Conservation (phyloP, 2,888 invertebrate genomes). For the Cephalotes varians region DNA sequence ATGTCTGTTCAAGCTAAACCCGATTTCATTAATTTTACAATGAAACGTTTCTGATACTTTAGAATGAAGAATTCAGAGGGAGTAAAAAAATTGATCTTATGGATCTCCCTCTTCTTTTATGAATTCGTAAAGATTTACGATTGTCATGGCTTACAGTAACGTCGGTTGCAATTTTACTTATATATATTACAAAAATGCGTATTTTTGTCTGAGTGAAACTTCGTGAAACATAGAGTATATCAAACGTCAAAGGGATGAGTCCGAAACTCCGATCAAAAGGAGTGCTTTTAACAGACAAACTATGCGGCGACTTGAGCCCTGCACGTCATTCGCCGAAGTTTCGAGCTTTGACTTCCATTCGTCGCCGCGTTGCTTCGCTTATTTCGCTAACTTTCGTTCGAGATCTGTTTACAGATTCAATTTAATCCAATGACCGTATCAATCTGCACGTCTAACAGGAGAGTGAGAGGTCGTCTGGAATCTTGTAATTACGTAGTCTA, state of each 20-base stretch:
- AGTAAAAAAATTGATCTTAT: too few species aligned
- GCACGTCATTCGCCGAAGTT: slow-evolving; percentile 65
- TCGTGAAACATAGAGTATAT: background rate
- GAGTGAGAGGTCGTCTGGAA: background rate
- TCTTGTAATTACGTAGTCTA: slow-evolving; percentile 19
- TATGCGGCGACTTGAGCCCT: slow-evolving; percentile 73
- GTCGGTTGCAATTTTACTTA: background rate
- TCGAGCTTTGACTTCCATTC: slow-evolving; percentile 60
- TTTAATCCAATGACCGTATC: slow-evolving; percentile 77
- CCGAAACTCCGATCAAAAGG: slow-evolving; percentile 55
- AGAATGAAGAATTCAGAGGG: too few species aligned
- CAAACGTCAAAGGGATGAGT: slow-evolving; percentile 64
- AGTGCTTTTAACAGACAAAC: slow-evolving; percentile 77
- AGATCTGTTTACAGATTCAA: slow-evolving; percentile 75
- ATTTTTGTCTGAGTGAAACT: background rate
- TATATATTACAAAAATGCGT: slow-evolving; percentile 16
- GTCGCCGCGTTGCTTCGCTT: slow-evolving; percentile 1
- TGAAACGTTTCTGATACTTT: too few species aligned
- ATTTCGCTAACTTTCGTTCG: slow-evolving; percentile 32
- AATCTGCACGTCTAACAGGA: slow-evolving; percentile 39
- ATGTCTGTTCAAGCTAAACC: too few species aligned
- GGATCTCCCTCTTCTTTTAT: too few species aligned
- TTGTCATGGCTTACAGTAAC: background rate
- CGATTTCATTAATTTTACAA: too few species aligned
- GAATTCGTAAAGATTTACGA: background rate